phyloP scores from a whole-genome alignment of 2,888 invertebrate genomes.

The Metallyticus violacea region DNA sequence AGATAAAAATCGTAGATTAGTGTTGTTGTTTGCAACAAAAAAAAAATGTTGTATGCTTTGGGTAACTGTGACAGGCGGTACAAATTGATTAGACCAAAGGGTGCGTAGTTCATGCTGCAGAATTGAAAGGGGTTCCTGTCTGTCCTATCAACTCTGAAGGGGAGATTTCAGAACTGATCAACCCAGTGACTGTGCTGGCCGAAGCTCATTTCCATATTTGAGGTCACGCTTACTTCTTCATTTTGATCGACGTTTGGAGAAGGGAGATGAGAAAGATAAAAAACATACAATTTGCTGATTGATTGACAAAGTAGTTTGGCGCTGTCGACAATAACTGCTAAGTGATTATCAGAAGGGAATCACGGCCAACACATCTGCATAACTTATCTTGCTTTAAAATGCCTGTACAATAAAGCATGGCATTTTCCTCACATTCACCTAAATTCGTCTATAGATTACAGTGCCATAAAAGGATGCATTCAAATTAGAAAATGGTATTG shows the following conservation, averaged over 20 bases:
- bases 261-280: background rate
- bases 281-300: background rate
- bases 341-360: background rate
- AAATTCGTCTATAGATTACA: too few species aligned
- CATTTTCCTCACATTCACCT: too few species aligned
- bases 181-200: background rate
- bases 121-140: background rate
- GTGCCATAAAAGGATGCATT: too few species aligned
- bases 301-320: background rate
- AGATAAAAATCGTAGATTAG: background rate
- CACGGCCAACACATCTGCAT: background rate
- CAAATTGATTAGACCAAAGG: background rate
- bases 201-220: background rate
- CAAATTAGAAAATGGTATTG: too few species aligned
- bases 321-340: background rate
- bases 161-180: background rate
- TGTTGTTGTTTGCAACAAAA: background rate
- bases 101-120: background rate
- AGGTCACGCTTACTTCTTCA: background rate
- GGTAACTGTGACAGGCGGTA: background rate
- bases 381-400: background rate
- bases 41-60: background rate
- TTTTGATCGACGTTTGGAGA: background rate
- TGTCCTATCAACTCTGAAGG: background rate
- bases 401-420: too few species aligned